phyloP scores from a whole-genome alignment of 2,888 invertebrate genomes.

The Agapostemon virescens region DNA sequence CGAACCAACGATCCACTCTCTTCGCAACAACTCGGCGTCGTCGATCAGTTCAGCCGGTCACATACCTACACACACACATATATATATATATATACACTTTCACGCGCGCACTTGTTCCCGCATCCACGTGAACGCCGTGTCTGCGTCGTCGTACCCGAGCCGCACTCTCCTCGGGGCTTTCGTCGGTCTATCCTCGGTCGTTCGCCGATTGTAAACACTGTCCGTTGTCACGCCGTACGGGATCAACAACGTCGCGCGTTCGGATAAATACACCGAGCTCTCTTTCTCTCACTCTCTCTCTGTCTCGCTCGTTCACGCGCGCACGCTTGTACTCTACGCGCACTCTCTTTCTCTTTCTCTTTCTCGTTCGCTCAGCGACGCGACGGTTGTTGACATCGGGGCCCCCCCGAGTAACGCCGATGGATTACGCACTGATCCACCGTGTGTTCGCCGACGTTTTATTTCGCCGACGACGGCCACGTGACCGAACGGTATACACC shows the following conservation, averaged over 20 bases:
- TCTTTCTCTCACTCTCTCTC: too few relatives aligned
- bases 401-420: conserved; percentile 14
- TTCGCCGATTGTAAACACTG: background rate
- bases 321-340: too few relatives aligned
- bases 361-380: background rate
- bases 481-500: conserved; percentile 47
- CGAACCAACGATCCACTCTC: background rate
- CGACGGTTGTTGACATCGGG: conserved; percentile 41
- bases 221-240: background rate
- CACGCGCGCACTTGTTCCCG: background rate
- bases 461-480: conserved; percentile 43
- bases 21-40: background rate
- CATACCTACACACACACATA: background rate
- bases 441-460: conserved; percentile 32
- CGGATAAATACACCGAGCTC: background rate
- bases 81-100: background rate
- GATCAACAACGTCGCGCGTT: background rate
- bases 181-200: too few relatives aligned
- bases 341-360: too few relatives aligned
- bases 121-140: conserved; percentile 2
- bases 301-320: too few relatives aligned
- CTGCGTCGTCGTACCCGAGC: too few relatives aligned
- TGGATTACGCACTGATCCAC: conserved; percentile 2
- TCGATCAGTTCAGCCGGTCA: conserved; percentile 14
- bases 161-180: background rate